Evolutionary conservation across 2,113 vertebrate species (phyloP), one percentile per base, ranked within the genome.

Genomic region (Barnardius zonarius): DNA sequence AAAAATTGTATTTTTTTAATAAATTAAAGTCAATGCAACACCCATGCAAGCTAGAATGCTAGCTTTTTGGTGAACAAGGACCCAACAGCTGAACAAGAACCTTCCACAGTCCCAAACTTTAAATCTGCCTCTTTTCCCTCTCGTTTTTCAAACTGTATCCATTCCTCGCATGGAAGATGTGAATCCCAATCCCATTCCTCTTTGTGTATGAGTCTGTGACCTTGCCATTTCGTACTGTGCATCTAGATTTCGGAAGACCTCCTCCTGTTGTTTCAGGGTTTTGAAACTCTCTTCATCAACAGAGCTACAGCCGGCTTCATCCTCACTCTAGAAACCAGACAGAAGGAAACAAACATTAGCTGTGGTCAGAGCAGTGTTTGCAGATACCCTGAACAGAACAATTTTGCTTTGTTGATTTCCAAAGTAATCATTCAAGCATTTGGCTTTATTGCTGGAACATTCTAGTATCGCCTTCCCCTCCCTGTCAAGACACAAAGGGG

Each of bases 101-200:
- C 97, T 97, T 98, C 93, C 97, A 72, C 79, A 97, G 97, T 98
- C 96, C 97, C 97, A 97, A 96, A 93, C 85, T 95, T 96, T 83
- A 88, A 94, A 95, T 90, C 87, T 55, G 92, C 80, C 19, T 78
- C 75, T 83, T 63, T 51, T 10, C 57, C 20, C 57, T 59, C 35
- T 35, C 7, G 54, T 83, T 54, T 46, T 70, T 98, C 98, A 99
- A 93, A 99, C 97, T n/a, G 99, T 93, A 95, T 99, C 99, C 99
- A 99, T 99, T 96, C 99, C 99, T 95, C 99, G 97, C 96, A 99
- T 99, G 6, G 99, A 99, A 72, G 99, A 99, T 39, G 98, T 98
- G 93, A 99, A 99, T 24, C 99, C 99, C n/a, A 99, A 98, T n/a
- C 99, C 99, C 99, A 99, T 99, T 95, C 99, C 99, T 96, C 99